Evolutionary conservation across 2,113 vertebrate genomes (phyloP), one percentile per base, ranked within the genome.

Genomic region (Ailuropoda melanoleuca): DNA sequence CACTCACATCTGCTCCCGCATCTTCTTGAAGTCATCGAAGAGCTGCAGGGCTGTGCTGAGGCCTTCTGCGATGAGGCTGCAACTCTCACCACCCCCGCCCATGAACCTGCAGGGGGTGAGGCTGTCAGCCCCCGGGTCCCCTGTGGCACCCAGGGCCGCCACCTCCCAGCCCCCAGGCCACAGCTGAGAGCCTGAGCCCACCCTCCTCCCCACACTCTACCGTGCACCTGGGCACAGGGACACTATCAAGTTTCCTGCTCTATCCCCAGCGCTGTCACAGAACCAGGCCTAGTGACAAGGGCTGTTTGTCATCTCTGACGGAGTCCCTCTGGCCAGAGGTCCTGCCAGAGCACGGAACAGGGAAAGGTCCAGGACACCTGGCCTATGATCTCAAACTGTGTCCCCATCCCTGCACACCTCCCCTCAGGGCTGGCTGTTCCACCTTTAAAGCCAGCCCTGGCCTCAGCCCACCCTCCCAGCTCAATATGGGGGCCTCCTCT

Each of bases 11-110:
- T 99, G 99, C 64, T 99, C 99, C 3, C 99, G 98, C 99, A 99
- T 99, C 98, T 99, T 99, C 98, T 99, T 99, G 94, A 99, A 99
- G 99, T 99, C 99, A 0, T 99, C 99, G 2, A 99, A 99, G 23
- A 99, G 99, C 98, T 99, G 99, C 97, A 99, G 98, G 31, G 99
- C 99, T 1, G 99, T 99, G 64, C 99, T 99, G 46, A 99, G 99
- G 0, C 99, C 99, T 88, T 99, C 99, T 0, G 99, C 99, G 2
- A 99, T 99, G 74, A 99, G 99, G 90, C 99, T 99, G 86, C 99
- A 99, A 98, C 99, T 99, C 97, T 99, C 99, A 0, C 99, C 99
- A 6, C 99, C 99, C 0, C 99, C 99, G 1, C 99, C 99, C 99
- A 99, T 99, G 97, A 99, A 99, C 98, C 99, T 99, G 75, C 14